Evolutionary conservation across 2,113 vertebrate species (phyloP), one percentile per base, ranked within the genome.

Genomic region (Ranitomeya imitator): DNA sequence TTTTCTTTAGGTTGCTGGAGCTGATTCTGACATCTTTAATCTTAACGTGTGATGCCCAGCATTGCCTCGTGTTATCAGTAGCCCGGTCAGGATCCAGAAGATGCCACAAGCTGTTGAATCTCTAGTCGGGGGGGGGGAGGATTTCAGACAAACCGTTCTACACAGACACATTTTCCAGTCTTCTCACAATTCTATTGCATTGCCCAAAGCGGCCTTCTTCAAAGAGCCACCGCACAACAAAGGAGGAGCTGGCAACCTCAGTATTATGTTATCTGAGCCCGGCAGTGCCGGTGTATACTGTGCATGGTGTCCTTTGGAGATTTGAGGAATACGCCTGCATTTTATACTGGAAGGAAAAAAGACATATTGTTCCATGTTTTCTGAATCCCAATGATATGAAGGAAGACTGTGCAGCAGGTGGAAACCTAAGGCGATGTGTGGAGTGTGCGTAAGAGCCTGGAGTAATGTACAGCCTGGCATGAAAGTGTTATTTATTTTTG

Each of bases 171-270:
- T 65, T 83, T 82, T 83, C 37, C 23, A 26, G 55, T 83, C 60
- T 13, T 63, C 79, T 83, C 51, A 45, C 60, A 83, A 51, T 61
- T 83, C 59, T 63, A 15, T 83, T 65, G 5, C 52, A 57, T 83
- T 7, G 80, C 80, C 80, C 80, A 65, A 21, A 65, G 80, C 80
- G 31, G 59, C 31, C 57, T 45, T 14, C 59, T 65, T 83, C 80
- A 83, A 83, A 65, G 60, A 65, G 59, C 15, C 79, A n/a, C 31
- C 16, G 60, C 80, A 65, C 59, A 63, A 83, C 80, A 83, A 83
- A 83, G 80, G 18, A 61, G 80, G 19, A 65, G 80, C 23, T n/a
- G 26, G 59, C 60, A 63, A 45, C 80, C 37, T 61, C 31, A 15
- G 31, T 65, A 83, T 52, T 83, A 45, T 65, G 60, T 76, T 76